These are phyloP conservation scores for Pomacea maculata DNA, from an alignment of 1,140 invertebrate species.

Conservation along the genomic window DNA sequence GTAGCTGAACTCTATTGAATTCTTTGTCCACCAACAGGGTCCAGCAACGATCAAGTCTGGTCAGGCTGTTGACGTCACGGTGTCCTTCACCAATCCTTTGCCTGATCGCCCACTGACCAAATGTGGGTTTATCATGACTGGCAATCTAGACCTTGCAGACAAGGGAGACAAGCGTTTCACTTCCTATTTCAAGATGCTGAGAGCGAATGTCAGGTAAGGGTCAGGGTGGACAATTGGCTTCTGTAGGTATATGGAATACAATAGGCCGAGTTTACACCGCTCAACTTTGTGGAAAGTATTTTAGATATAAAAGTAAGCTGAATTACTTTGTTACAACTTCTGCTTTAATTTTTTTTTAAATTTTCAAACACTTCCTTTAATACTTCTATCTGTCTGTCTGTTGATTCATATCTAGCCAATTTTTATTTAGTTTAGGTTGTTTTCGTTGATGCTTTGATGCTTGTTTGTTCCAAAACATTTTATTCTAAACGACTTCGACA, in stretches of 20 bases:
- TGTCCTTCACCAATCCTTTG: slow-evolving; percentile 13
- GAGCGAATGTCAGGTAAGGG: neutral
- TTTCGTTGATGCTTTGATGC: neutral
- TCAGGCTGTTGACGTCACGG: neutral
- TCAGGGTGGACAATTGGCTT: neutral
- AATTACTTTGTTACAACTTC: too few relatives aligned
- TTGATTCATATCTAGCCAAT: neutral
- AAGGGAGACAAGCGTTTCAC: neutral
- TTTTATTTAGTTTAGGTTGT: neutral
- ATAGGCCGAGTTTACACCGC: too few relatives aligned
- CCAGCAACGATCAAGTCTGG: neutral
- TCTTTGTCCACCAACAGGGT: neutral
- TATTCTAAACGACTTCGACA: neutral
- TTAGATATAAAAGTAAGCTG: too few relatives aligned
- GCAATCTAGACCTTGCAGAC: neutral
- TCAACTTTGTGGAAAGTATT: too few relatives aligned
- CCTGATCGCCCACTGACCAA: neutral
- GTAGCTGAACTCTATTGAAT: too few relatives aligned
- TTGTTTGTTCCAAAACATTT: neutral
- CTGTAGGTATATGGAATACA: neutral
- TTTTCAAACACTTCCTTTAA: too few relatives aligned
- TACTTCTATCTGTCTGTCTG: neutral
- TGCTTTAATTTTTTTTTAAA: too few relatives aligned
- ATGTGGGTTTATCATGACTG: slow-evolving; percentile 1
- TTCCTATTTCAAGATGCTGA: neutral